Evolutionary conservation across 2,888 invertebrate genomes (phyloP).

Genomic region (Teleiodes luculella): DNA sequence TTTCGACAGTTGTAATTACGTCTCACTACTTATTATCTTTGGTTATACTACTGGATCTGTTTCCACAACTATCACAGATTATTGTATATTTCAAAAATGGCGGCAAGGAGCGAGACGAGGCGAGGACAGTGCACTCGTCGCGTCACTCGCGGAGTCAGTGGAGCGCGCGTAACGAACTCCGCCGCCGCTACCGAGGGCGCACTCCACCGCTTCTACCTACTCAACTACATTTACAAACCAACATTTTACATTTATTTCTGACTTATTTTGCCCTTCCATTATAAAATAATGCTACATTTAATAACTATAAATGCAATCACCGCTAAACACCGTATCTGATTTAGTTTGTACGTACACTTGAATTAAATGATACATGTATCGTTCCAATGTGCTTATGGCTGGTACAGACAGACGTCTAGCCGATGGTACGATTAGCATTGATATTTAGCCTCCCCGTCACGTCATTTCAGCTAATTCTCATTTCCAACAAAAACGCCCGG

Average conservation of each 20-base stretch:
- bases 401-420: conserved; percentile 23
- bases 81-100: too few species aligned
- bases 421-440: conserved; percentile 52
- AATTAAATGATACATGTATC: too few species aligned
- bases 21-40: too few species aligned
- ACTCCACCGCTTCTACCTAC: not conserved
- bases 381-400: not conserved
- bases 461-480: conserved; percentile 75
- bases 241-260: too few species aligned
- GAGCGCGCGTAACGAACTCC: not conserved
- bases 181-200: not conserved
- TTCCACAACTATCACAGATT: too few species aligned
- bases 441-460: conserved; percentile 68
- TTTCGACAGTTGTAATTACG: too few species aligned
- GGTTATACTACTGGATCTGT: too few species aligned
- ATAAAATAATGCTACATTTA: too few species aligned
- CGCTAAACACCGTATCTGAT: too few species aligned
- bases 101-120: not conserved
- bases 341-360: too few species aligned
- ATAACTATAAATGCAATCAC: too few species aligned
- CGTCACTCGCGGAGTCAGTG: conserved; percentile 12
- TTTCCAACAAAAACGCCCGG: conserved; percentile 76
- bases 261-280: too few species aligned
- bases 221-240: not conserved
- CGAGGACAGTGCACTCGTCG: not conserved